These are phyloP conservation scores for Temnothorax rugatulus DNA, from an alignment of 2,888 invertebrate species.

Conservation along the genomic window DNA sequence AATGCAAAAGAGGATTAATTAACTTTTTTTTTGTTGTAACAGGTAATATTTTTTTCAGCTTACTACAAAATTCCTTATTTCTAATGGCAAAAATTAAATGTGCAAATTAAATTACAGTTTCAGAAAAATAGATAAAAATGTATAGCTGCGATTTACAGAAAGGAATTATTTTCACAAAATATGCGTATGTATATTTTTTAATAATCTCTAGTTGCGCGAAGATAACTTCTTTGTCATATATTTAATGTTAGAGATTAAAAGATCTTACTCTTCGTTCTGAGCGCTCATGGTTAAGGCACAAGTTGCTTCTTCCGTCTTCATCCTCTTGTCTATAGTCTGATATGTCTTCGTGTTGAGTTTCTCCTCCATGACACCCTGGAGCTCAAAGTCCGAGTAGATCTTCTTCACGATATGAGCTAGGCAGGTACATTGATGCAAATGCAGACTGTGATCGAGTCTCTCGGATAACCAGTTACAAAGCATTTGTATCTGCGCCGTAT, in stretches of 20 bases:
- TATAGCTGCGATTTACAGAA: background rate
- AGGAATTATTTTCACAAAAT: background rate
- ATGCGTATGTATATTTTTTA: background rate
- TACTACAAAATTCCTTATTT: background rate
- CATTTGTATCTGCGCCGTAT: conserved; percentile 97
- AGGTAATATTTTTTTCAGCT: background rate
- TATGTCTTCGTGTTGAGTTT: conserved; percentile 98
- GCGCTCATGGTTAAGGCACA: conserved; percentile 95
- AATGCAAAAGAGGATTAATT: conserved; percentile 53
- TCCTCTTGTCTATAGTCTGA: conserved; percentile 96
- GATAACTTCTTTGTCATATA: background rate
- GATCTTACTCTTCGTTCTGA: conserved; percentile 90
- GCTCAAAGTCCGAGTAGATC: conserved; percentile 99
- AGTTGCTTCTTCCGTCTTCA: conserved; percentile 99
- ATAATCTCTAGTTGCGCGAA: background rate
- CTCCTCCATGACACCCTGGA: conserved; percentile 99
- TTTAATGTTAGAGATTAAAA: conserved; percentile 9
- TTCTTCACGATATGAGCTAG: conserved; percentile 99
- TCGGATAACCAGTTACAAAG: conserved; percentile 98
- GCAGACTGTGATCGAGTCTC: conserved; percentile 96
- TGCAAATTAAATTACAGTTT: conserved; percentile 5
- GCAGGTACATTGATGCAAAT: conserved; percentile 99
- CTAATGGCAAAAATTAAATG: background rate
- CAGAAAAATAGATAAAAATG: conserved; percentile 8
- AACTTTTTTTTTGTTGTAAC: background rate